Conservation (phyloP, 2,113 vertebrate species). For the Gymnocephalus cernua region DNA sequence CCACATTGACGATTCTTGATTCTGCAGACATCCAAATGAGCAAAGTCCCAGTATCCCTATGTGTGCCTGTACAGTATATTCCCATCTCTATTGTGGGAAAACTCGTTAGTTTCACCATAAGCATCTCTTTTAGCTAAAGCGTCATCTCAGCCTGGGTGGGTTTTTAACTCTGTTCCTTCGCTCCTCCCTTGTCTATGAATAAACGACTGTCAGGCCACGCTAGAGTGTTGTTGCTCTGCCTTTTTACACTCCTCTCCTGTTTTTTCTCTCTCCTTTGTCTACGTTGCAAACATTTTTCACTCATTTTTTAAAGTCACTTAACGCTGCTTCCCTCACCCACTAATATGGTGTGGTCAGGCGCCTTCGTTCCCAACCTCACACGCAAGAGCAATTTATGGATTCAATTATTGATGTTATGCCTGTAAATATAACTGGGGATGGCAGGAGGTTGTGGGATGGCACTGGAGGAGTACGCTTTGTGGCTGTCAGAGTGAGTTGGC, state of each 20-base stretch:
- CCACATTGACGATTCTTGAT: constrained; percentile 37
- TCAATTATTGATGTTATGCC: constrained; percentile 45
- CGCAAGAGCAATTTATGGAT: constrained; percentile 41
- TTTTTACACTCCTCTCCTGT: constrained; percentile 9
- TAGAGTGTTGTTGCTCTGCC: constrained; percentile 48
- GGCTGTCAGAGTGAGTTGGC: constrained; percentile 53
- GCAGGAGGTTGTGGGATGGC: constrained; percentile 52
- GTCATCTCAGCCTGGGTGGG: constrained; percentile 57
- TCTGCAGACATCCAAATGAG: constrained; percentile 61
- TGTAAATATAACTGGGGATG: constrained; percentile 64
- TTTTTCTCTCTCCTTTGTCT: constrained; percentile 5
- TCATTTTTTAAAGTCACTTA: constrained; percentile 39
- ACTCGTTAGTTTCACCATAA: constrained; percentile 49
- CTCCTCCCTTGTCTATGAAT: constrained; percentile 29
- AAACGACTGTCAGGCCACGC: constrained; percentile 41
- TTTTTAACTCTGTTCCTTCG: constrained; percentile 41
- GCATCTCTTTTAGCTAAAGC: constrained; percentile 50
- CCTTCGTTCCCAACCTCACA: constrained; percentile 47
- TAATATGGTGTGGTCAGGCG: constrained; percentile 33
- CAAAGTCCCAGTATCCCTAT: constrained; percentile 35
- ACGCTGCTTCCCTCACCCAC: neutral
- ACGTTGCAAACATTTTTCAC: constrained; percentile 44
- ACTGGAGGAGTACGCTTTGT: constrained; percentile 41
- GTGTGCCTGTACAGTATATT: constrained; percentile 42
- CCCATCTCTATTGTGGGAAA: constrained; percentile 70